A percentile compares a stretch with the other conserved stretches of the same genome.
Conservation (phyloP, 30 jellyfish, hydroid and myxozoan genomes). For the Turritopsis dohrnii region DNA sequence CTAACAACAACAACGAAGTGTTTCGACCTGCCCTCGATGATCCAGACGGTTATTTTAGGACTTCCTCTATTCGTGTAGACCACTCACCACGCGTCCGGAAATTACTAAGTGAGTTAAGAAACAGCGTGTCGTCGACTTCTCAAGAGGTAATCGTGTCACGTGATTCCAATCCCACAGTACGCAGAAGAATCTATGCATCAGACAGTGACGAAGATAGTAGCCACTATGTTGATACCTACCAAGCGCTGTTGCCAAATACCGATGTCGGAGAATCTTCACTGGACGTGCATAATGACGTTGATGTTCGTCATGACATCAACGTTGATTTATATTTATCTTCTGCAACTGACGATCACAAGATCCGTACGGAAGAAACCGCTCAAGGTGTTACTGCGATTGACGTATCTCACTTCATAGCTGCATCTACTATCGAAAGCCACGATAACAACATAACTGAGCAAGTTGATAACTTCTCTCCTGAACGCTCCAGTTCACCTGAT, state of each 20-base stretch:
- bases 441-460: neutral
- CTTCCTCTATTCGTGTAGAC: neutral
- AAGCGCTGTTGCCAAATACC: neutral
- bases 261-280: neutral
- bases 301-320: neutral
- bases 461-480: slow-evolving; percentile 4
- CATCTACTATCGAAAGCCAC: neutral
- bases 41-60: neutral
- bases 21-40: neutral
- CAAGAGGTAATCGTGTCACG: neutral
- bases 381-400: neutral
- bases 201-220: neutral
- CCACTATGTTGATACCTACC: neutral
- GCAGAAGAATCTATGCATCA: neutral
- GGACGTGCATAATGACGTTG: neutral
- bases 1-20: neutral
- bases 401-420: neutral
- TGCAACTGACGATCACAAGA: neutral
- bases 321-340: too few species aligned
- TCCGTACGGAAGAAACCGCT: neutral
- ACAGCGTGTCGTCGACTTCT: neutral
- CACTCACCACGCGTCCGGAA: neutral
- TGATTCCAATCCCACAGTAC: neutral
- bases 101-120: neutral
- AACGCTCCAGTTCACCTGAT: slow-evolving; percentile 28